Conservation (phyloP, 2,888 invertebrate species). For the Dicyrtomina minuta region DNA sequence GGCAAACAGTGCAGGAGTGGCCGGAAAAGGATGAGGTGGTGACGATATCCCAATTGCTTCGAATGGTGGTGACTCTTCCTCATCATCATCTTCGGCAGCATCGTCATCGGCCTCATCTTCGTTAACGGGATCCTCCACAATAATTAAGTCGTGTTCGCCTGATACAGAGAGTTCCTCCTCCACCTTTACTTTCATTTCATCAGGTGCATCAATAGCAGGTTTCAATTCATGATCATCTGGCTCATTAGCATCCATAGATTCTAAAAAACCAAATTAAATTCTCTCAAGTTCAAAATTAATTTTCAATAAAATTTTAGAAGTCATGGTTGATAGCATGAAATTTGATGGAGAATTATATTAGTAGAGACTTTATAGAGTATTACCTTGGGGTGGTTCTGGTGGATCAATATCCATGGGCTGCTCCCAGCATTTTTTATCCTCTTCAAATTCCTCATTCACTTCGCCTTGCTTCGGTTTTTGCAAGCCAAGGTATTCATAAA, state of each 20-base stretch:
- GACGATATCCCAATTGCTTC: constrained; percentile 63
- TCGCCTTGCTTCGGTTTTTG: constrained; percentile 62
- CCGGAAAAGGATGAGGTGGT: constrained; percentile 48
- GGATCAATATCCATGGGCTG: constrained; percentile 31
- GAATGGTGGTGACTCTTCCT: constrained; percentile 66
- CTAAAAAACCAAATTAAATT: too few relatives aligned
- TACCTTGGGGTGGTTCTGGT: constrained; percentile 11
- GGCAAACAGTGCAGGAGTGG: neutral
- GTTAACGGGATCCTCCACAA: neutral
- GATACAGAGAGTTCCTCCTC: neutral
- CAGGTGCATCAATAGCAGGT: constrained; percentile 4
- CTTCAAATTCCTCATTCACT: constrained; percentile 58
- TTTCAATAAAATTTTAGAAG: neutral
- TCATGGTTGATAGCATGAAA: neutral
- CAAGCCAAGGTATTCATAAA: constrained; percentile 82
- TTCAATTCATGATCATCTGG: neutral
- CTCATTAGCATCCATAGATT: neutral
- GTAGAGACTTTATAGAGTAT: neutral
- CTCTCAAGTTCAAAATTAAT: neutral
- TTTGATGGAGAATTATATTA: neutral
- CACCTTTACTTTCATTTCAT: constrained; percentile 14
- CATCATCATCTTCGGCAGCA: constrained; percentile 56
- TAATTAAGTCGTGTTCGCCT: neutral
- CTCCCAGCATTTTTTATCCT: constrained; percentile 55
- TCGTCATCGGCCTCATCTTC: constrained; percentile 19